Evolutionary conservation across 1,140 invertebrate species (phyloP).

Genomic region (Drosophila pandora): DNA sequence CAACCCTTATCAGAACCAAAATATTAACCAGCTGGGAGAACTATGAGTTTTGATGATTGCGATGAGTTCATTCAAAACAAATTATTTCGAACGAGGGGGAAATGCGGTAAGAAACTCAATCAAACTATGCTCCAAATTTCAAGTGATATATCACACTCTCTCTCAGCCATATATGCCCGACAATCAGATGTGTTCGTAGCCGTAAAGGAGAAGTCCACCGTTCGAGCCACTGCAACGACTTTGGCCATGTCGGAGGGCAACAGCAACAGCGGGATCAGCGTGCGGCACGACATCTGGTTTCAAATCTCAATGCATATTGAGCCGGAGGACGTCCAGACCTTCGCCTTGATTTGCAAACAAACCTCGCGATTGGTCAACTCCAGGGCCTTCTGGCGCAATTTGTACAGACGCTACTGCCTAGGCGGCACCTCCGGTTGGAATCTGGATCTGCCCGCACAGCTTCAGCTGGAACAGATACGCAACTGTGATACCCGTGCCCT

Average conservation of each 20-base stretch:
- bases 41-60: conserved; percentile 57
- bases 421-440: conserved; percentile 47
- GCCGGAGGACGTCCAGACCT: conserved; percentile 73
- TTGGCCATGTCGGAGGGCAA: conserved; percentile 10
- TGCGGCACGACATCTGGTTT: conserved; percentile 74
- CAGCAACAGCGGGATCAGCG: conserved; percentile 21
- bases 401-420: conserved; percentile 63
- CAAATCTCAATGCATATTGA: conserved; percentile 67
- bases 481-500: conserved; percentile 56
- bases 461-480: conserved; percentile 53
- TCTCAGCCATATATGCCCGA: conserved; percentile 48
- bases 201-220: conserved; percentile 36
- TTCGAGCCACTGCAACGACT: conserved; percentile 11
- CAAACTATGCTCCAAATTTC: not conserved
- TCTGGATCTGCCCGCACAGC: conserved; percentile 52
- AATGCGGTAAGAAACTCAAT: conserved; percentile 46
- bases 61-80: conserved; percentile 50
- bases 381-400: conserved; percentile 62
- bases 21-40: not conserved
- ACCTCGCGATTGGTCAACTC: conserved; percentile 57
- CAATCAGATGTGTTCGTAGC: conserved; percentile 52
- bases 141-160: not conserved
- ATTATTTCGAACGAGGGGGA: conserved; percentile 48
- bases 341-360: conserved; percentile 70
- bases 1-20: conserved; percentile 7